Evolutionary conservation across 2,888 invertebrate genomes (phyloP), one percentile per base, ranked within the genome.

Genomic region (Linyphia triangularis): DNA sequence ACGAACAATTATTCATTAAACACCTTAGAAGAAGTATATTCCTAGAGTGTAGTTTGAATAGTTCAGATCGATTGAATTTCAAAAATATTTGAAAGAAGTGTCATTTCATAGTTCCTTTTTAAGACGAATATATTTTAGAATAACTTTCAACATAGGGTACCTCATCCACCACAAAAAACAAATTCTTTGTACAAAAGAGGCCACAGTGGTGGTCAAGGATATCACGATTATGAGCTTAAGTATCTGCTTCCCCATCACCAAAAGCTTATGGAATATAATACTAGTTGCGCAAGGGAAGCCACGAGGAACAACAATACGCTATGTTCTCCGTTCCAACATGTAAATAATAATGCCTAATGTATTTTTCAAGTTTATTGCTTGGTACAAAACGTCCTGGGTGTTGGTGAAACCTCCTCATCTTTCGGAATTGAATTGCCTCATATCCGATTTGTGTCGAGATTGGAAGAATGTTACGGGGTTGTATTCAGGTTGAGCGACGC

Each of bases 141-240:
- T n/a, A n/a, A n/a, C n/a, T n/a, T n/a, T n/a, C n/a, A n/a, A n/a
- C n/a, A n/a, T n/a, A n/a, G n/a, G n/a, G n/a, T n/a, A n/a, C n/a
- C n/a, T n/a, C n/a, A n/a, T n/a, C 10, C 77, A 88, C 61, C 61
- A 83, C 26, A 63, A 88, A 65, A 63, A 6, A 59, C 61, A 16
- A 61, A 61, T 7, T n/a, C 51, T n/a, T 26, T 82, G 43, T 57
- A 82, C 82, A 86, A 81, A 63, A 24, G 43, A 30, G 59, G 63
- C 10, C 78, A 78, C 33, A 30, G 70, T 0, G 51, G 22, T 30
- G 57, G 67, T 28, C 82, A 82, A 82, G 82, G 82, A 82, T 82
- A 82, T 61, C 69, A 70, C 59, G 69, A 81, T 81, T 70, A 81
- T 26, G 72, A 51, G 63, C 72, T 57, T 22, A 72, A 82, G 40